Evolutionary conservation across 2,888 invertebrate genomes (phyloP).

Genomic region (Andricus quercusramuli): DNA sequence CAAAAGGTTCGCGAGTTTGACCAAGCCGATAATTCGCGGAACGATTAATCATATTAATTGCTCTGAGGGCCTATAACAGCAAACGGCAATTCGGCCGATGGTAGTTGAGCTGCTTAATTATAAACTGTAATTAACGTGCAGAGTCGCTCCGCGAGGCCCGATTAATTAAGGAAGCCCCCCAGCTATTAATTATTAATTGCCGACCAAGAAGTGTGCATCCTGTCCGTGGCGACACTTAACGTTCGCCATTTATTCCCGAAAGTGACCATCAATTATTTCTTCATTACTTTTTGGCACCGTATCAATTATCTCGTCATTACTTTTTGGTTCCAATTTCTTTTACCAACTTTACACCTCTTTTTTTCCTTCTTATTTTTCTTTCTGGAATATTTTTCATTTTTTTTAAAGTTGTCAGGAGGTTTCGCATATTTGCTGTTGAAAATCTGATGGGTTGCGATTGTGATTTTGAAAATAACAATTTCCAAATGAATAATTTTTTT

Average conservation of each 20-base stretch:
- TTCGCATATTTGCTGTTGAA: too few relatives aligned
- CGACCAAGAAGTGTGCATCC: conserved; percentile 66
- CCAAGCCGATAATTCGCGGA: conserved; percentile 68
- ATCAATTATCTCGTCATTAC: conserved; percentile 6
- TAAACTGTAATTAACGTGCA: conserved; percentile 76
- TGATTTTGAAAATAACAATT: too few relatives aligned
- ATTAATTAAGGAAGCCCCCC: conserved; percentile 72
- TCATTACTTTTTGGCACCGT: neutral
- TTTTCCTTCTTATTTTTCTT: neutral
- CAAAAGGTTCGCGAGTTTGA: conserved; percentile 49
- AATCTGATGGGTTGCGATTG: too few relatives aligned
- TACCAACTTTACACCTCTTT: conserved; percentile 5
- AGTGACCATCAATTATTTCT: conserved; percentile 4
- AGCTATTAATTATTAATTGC: conserved; percentile 76
- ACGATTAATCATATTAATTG: conserved; percentile 77
- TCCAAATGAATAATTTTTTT: too few relatives aligned
- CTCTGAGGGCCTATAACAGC: conserved; percentile 53
- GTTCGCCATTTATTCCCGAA: conserved; percentile 23
- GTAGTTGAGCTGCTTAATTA: conserved; percentile 74
- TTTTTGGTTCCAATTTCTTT: neutral
- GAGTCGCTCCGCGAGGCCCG: conserved; percentile 64
- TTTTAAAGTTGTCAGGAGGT: too few relatives aligned
- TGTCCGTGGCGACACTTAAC: conserved; percentile 65
- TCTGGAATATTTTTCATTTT: too few relatives aligned
- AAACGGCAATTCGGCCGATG: conserved; percentile 51